A percentile compares a stretch with the other conserved stretches of the same genome.
Evolutionary conservation across 2,888 invertebrate genomes (phyloP).

Genomic region (Exephanes ischioxanthus): DNA sequence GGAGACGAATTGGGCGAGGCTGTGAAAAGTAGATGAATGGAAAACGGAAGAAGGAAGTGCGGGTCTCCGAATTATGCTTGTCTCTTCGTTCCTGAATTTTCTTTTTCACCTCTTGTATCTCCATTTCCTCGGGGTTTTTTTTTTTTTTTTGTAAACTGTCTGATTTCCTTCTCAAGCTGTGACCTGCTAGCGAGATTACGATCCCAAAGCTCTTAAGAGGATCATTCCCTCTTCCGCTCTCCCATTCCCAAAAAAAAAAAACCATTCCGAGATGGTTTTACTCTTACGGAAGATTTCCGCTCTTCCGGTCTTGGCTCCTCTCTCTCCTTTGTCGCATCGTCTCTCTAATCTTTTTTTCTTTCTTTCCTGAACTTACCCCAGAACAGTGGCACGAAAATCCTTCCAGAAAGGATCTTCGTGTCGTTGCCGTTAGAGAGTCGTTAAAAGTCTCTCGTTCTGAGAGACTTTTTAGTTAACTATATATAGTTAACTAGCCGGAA

Average conservation of each 20-base stretch:
- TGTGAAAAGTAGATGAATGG: background rate
- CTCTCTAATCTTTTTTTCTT: background rate
- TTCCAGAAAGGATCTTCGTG: background rate
- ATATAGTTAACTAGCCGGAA: no score
- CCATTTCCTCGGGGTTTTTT: background rate
- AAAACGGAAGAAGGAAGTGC: constrained; percentile 27
- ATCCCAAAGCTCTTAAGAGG: constrained; percentile 39
- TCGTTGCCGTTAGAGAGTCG: no score
- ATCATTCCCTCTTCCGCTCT: constrained; percentile 8
- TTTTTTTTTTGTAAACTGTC: constrained; percentile 15
- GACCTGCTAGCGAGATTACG: constrained; percentile 30
- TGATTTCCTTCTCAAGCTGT: constrained; percentile 30
- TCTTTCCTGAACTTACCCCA: background rate
- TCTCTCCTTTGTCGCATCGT: constrained; percentile 22
- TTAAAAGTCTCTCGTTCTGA: no score
- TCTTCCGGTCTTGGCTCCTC: constrained; percentile 32
- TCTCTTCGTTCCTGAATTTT: constrained; percentile 16
- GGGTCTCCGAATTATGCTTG: constrained; percentile 68
- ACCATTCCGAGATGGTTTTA: constrained; percentile 20
- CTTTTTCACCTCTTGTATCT: constrained; percentile 19
- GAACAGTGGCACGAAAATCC: background rate
- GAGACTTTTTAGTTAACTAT: no score
- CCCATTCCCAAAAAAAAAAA: constrained; percentile 18
- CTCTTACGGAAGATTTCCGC: constrained; percentile 12
- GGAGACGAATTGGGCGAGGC: background rate